Conservation (phyloP, 2,797 vertebrate genomes). For the Anomalospiza imberbis region DNA sequence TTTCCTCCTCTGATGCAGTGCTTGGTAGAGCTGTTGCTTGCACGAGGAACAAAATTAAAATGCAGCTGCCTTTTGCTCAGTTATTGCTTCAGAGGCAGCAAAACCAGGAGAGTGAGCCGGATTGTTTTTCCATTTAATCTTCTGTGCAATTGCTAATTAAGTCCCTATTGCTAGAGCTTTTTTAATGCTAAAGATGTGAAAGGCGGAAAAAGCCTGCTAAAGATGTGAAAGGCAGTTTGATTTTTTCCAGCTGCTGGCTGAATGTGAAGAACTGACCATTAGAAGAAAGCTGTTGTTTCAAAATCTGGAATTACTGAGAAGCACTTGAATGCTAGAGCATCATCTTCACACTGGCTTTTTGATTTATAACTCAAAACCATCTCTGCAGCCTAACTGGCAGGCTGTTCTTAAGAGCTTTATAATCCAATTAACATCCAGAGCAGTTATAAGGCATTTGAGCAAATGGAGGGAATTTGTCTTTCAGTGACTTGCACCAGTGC, state of each 20-base stretch:
- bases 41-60: neutral
- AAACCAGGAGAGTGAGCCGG: neutral
- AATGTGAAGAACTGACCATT: neutral
- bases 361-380: neutral
- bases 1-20: neutral
- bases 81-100: neutral
- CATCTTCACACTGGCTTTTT: neutral
- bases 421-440: constrained; percentile 11
- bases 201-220: neutral
- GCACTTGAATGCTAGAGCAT: neutral
- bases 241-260: neutral
- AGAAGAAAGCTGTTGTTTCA: neutral
- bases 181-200: neutral
- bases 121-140: neutral
- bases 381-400: neutral
- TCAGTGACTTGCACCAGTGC: neutral
- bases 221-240: neutral
- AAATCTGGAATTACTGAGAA: neutral
- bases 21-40: neutral
- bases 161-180: neutral
- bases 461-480: neutral
- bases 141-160: constrained; percentile 18
- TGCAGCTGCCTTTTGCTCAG: neutral
- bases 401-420: neutral
- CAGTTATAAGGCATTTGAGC: neutral